These are phyloP conservation scores for Lepeophtheirus salmonis DNA, from an alignment of 1,140 invertebrate species.

Conservation along the genomic window DNA sequence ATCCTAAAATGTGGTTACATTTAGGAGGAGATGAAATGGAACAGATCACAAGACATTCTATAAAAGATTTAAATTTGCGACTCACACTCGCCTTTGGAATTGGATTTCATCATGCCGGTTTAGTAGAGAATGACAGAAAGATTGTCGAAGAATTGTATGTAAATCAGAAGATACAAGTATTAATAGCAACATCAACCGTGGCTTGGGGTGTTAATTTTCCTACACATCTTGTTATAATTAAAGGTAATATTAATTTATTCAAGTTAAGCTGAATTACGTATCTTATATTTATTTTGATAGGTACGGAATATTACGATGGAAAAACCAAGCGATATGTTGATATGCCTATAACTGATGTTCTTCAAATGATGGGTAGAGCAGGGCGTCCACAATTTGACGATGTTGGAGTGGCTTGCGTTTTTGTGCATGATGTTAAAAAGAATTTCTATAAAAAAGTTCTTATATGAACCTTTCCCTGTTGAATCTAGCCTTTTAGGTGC, in stretches of 20 bases:
- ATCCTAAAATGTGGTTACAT: slow-evolving; percentile 87
- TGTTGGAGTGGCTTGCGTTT: slow-evolving; percentile 80
- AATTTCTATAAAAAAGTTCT: slow-evolving; percentile 95
- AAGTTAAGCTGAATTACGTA: slow-evolving; percentile 19
- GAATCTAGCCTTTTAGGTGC: slow-evolving; percentile 82
- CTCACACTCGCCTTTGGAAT: slow-evolving; percentile 90
- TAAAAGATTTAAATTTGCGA: slow-evolving; percentile 78
- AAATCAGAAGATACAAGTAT: slow-evolving; percentile 91
- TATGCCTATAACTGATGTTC: slow-evolving; percentile 90
- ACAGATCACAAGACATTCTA: slow-evolving; percentile 25
- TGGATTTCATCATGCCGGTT: slow-evolving; percentile 90
- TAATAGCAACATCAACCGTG: slow-evolving; percentile 88
- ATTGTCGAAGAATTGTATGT: slow-evolving; percentile 87
- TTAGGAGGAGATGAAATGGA: slow-evolving; percentile 43
- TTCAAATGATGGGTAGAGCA: slow-evolving; percentile 98
- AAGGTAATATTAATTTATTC: slow-evolving; percentile 30
- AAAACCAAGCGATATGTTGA: slow-evolving; percentile 91
- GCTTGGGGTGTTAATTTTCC: slow-evolving; percentile 99
- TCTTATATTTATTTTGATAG: slow-evolving; percentile 35
- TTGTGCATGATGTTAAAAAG: slow-evolving; percentile 96
- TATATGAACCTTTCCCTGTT: slow-evolving; percentile 97
- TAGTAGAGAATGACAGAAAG: slow-evolving; percentile 74
- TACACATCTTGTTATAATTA: slow-evolving; percentile 63
- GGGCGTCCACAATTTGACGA: slow-evolving; percentile 90
- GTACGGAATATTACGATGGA: slow-evolving; percentile 96